Percentiles rank a stretch among this genome's conserved stretches.
Evolutionary conservation across 2,113 vertebrate species (phyloP).

Genomic region (Forbesichthys papilliferus): DNA sequence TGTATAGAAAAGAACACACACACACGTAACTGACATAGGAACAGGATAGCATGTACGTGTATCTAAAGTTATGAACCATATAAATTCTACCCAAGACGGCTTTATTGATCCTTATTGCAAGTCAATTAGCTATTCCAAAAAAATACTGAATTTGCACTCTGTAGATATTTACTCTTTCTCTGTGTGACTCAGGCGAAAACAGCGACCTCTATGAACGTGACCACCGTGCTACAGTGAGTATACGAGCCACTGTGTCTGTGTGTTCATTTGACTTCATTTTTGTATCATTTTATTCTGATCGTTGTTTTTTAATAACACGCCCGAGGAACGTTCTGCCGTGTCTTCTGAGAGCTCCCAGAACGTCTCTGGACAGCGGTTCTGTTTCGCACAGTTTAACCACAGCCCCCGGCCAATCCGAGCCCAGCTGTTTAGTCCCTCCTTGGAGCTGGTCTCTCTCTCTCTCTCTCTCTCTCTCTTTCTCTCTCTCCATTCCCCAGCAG

Average conservation of each 20-base stretch:
- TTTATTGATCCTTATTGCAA: too few species aligned
- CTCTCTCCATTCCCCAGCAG: constrained; percentile 38
- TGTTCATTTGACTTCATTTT: neutral
- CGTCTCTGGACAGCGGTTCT: constrained; percentile 11
- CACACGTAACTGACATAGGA: neutral
- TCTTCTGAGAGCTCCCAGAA: neutral
- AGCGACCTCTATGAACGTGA: constrained; percentile 77
- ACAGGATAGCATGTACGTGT: too few species aligned
- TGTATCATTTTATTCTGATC: too few species aligned
- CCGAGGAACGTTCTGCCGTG: neutral
- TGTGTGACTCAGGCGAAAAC: constrained; percentile 86
- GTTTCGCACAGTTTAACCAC: constrained; percentile 45
- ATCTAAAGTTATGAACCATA: too few species aligned
- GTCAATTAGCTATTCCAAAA: too few species aligned
- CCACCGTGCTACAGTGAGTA: constrained; percentile 86
- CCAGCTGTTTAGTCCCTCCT: too few species aligned
- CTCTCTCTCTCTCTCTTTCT: constrained; percentile 34
- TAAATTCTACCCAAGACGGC: too few species aligned
- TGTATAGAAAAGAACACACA: neutral
- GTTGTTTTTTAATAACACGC: neutral
- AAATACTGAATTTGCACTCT: neutral
- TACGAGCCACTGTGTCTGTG: neutral
- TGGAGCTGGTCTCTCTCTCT: neutral
- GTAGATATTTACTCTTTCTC: neutral
- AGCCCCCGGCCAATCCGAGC: neutral